These are phyloP conservation scores for Rousettus madagascariensis DNA, from an alignment of 2,797 vertebrate genomes.

Conservation along the genomic window DNA sequence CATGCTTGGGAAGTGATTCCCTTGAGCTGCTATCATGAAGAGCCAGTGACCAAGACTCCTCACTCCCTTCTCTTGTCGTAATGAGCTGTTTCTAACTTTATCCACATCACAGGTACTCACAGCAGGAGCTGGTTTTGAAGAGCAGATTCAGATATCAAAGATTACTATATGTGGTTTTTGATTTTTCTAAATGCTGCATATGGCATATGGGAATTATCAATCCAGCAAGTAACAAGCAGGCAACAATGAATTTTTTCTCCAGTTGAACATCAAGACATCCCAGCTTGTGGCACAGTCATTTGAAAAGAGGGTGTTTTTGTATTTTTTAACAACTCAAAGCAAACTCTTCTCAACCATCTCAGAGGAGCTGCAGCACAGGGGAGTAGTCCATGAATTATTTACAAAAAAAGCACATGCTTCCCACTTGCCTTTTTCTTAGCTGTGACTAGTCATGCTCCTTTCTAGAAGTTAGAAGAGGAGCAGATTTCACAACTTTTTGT, in stretches of 20 bases:
- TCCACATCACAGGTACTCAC: constrained; percentile 50
- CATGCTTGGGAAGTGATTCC: constrained; percentile 7
- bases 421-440: constrained; percentile 31
- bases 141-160: constrained; percentile 42
- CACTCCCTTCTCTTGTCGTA: constrained; percentile 59
- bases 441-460: constrained; percentile 41
- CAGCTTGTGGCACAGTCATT: not conserved
- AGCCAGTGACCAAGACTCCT: constrained; percentile 48
- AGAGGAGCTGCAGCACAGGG: constrained; percentile 57
- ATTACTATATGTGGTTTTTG: constrained; percentile 51
- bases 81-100: constrained; percentile 77
- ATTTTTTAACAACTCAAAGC: not conserved
- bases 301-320: constrained; percentile 12
- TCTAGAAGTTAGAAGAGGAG: constrained; percentile 24
- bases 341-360: constrained; percentile 1
- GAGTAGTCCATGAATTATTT: constrained; percentile 61
- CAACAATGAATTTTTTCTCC: constrained; percentile 37
- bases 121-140: constrained; percentile 51
- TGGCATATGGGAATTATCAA: constrained; percentile 49
- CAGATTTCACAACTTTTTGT: not conserved
- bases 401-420: not conserved
- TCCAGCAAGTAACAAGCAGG: constrained; percentile 40
- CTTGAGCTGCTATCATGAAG: constrained; percentile 66
- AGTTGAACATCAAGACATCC: constrained; percentile 19
- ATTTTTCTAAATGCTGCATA: constrained; percentile 61